A percentile compares a stretch with the other conserved stretches of the same genome.
phyloP scores from a whole-genome alignment of 2,888 invertebrate species.

The Conus canariensis region DNA sequence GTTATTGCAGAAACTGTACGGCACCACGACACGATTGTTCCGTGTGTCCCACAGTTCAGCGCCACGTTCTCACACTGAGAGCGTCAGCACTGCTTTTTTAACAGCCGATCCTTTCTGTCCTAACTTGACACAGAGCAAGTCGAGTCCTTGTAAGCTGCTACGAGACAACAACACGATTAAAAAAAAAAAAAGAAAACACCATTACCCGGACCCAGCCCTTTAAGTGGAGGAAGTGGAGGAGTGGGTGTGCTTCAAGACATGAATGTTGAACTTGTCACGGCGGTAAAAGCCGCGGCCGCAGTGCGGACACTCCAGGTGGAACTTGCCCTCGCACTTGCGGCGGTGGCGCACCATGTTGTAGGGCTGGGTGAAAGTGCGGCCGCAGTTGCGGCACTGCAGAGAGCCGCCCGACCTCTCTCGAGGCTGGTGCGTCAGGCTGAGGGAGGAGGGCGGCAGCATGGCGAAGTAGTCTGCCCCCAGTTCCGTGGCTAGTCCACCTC shows the following conservation, averaged over 20 bases:
- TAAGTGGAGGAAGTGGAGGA: not conserved
- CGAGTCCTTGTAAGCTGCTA: too few species aligned
- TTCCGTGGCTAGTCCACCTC: not conserved
- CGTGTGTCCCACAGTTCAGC: too few species aligned
- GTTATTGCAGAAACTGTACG: too few species aligned
- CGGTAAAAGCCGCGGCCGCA: slow-evolving; percentile 46
- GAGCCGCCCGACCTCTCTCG: slow-evolving; percentile 23
- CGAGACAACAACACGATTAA: not conserved
- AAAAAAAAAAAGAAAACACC: not conserved
- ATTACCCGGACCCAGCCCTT: not conserved
- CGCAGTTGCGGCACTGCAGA: slow-evolving; percentile 44
- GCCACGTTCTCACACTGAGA: too few species aligned
- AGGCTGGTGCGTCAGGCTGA: not conserved
- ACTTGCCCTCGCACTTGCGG: slow-evolving; percentile 45
- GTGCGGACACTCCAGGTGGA: slow-evolving; percentile 41
- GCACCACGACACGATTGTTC: too few species aligned
- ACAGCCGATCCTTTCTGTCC: too few species aligned
- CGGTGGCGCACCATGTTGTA: slow-evolving; percentile 46
- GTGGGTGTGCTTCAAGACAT: slow-evolving; percentile 36
- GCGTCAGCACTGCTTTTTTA: too few species aligned
- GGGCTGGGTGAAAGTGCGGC: slow-evolving; percentile 41
- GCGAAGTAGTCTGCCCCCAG: not conserved
- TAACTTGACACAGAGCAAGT: too few species aligned
- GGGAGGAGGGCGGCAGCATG: not conserved
- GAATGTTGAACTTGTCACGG: slow-evolving; percentile 42